phyloP scores from a whole-genome alignment of 2,113 vertebrate species.

The Orycteropus afer region DNA sequence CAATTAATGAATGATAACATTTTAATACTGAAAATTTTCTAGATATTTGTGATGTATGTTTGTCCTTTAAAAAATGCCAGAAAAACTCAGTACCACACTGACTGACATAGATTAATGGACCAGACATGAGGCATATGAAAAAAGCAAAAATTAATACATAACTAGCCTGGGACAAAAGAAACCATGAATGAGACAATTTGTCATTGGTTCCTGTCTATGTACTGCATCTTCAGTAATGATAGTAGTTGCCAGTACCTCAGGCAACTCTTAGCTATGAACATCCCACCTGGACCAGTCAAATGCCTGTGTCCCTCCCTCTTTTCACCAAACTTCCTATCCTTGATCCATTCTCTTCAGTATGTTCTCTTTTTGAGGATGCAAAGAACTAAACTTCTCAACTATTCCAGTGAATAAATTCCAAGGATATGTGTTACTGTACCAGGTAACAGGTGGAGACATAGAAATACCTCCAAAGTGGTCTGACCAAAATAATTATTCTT shows the following conservation, averaged over 20 bases:
- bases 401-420: constrained; percentile 4
- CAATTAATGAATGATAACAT: neutral
- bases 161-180: neutral
- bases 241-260: neutral
- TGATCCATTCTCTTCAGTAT: neutral
- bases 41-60: neutral
- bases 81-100: neutral
- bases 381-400: neutral
- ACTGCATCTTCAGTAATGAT: neutral
- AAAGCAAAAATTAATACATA: neutral
- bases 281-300: neutral
- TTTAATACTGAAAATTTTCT: neutral
- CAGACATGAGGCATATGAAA: neutral
- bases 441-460: neutral
- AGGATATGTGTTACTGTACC: neutral
- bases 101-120: neutral
- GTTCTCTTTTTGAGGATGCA: neutral
- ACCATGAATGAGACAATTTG: neutral
- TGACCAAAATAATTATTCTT: constrained; percentile 7
- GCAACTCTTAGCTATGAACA: neutral
- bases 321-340: neutral
- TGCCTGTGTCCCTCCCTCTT: neutral
- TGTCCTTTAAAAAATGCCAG: constrained; percentile 13
- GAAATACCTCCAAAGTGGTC: neutral
- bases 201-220: neutral